These are phyloP conservation scores for Luehdorfia chinensis DNA, from an alignment of 1,140 invertebrate species.

Conservation along the genomic window DNA sequence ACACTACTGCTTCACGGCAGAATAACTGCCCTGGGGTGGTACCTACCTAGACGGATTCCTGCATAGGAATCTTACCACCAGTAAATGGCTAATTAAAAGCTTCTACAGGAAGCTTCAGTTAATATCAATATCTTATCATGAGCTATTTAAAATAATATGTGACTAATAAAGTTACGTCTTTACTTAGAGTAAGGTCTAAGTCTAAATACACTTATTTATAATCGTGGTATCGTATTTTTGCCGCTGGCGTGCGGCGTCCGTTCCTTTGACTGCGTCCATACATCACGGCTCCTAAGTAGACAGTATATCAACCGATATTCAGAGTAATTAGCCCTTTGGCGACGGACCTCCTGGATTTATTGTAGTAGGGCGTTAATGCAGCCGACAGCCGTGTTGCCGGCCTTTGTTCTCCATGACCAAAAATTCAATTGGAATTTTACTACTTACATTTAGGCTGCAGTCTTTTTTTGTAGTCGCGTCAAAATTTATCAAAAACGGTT, in stretches of 20 bases:
- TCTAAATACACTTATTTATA: slow-evolving; percentile 73
- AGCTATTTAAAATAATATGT: slow-evolving; percentile 2
- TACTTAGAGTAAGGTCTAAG: slow-evolving; percentile 12
- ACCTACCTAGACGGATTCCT: too few relatives aligned
- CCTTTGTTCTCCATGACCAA: slow-evolving; percentile 62
- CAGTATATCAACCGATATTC: slow-evolving; percentile 74
- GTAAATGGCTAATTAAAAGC: too few relatives aligned
- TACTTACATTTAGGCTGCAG: slow-evolving; percentile 7
- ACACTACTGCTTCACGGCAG: too few relatives aligned
- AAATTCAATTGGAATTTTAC: slow-evolving; percentile 62
- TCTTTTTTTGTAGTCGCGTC: not conserved
- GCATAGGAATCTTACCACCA: too few relatives aligned
- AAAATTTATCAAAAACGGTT: slow-evolving; percentile 1
- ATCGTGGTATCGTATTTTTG: slow-evolving; percentile 51
- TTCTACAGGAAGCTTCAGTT: too few relatives aligned
- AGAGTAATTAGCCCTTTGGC: slow-evolving; percentile 73
- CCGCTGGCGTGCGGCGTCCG: slow-evolving; percentile 61
- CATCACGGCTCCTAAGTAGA: slow-evolving; percentile 73
- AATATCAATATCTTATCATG: too few relatives aligned
- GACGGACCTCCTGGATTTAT: slow-evolving; percentile 73
- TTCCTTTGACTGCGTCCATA: slow-evolving; percentile 66
- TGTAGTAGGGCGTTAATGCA: slow-evolving; percentile 70
- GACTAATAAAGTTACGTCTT: slow-evolving; percentile 14
- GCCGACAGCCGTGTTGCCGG: slow-evolving; percentile 67
- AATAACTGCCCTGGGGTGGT: too few relatives aligned